A percentile compares a stretch with the other conserved stretches of the same genome.
These are phyloP conservation scores for Petrophora chlorosata DNA, from an alignment of 2,888 invertebrate species.

Conservation along the genomic window DNA sequence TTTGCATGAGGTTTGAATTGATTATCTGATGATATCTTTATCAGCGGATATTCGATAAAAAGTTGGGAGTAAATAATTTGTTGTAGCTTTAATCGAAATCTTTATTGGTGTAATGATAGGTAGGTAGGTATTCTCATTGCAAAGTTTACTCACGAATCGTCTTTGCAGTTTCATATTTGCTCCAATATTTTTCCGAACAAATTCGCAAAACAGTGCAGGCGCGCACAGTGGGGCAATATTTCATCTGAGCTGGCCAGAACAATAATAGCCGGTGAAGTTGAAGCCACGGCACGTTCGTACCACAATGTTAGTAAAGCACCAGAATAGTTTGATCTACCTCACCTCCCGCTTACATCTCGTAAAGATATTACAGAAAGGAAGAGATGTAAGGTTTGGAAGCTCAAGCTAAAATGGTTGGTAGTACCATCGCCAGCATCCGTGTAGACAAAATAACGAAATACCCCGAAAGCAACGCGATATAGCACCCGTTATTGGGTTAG, in stretches of 20 bases:
- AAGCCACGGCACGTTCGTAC: conserved; percentile 82
- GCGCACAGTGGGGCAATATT: conserved; percentile 81
- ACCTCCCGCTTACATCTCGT: conserved; percentile 41
- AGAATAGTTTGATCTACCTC: conserved; percentile 52
- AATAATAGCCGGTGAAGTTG: conserved; percentile 79
- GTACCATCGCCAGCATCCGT: conserved; percentile 78
- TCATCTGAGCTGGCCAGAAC: conserved; percentile 82
- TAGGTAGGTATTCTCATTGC: conserved; percentile 48
- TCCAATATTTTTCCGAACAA: conserved; percentile 75
- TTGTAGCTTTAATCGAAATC: too few relatives aligned
- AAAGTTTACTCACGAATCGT: conserved; percentile 67
- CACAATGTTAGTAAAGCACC: conserved; percentile 76
- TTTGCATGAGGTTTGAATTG: conserved; percentile 9
- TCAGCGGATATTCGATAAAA: too few relatives aligned
- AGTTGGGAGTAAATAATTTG: too few relatives aligned
- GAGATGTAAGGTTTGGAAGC: conserved; percentile 41
- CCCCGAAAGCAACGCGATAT: conserved; percentile 81
- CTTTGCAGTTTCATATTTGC: conserved; percentile 71
- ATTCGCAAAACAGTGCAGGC: conserved; percentile 77
- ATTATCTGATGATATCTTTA: neutral
- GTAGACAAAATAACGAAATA: conserved; percentile 83
- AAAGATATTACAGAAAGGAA: conserved; percentile 42
- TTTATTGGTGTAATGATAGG: too few relatives aligned
- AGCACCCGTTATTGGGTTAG: conserved; percentile 79
- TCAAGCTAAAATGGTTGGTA: conserved; percentile 55